These are phyloP conservation scores for Pasiphila rectangulata DNA, from an alignment of 2,888 invertebrate species.

Conservation along the genomic window DNA sequence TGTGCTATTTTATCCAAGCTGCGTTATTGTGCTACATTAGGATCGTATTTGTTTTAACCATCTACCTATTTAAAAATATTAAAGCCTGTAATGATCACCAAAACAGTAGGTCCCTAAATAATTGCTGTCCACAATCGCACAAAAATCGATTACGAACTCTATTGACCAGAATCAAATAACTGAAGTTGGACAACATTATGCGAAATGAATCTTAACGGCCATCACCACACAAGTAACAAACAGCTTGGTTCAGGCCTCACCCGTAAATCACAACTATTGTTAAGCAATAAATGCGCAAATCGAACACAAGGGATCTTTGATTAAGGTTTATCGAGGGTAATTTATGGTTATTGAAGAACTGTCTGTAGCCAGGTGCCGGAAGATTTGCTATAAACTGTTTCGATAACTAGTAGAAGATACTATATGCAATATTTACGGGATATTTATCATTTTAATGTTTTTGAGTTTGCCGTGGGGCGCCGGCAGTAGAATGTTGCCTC, in stretches of 20 bases:
- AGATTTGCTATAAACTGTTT: slow-evolving; percentile 16
- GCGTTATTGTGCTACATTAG: too few species aligned
- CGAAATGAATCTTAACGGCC: slow-evolving; percentile 40
- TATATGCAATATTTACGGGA: not conserved
- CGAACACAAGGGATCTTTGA: slow-evolving; percentile 76
- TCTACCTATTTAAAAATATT: too few species aligned
- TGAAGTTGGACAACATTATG: slow-evolving; percentile 12
- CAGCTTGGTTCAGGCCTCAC: slow-evolving; percentile 57
- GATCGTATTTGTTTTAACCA: too few species aligned
- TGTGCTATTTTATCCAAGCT: too few species aligned
- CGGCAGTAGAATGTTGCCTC: too few species aligned
- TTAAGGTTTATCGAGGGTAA: slow-evolving; percentile 76
- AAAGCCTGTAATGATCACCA: too few species aligned
- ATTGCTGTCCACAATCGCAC: not conserved
- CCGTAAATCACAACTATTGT: slow-evolving; percentile 79
- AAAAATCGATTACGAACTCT: not conserved
- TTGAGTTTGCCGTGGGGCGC: too few species aligned
- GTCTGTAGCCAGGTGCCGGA: slow-evolving; percentile 26
- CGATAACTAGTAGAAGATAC: slow-evolving; percentile 8
- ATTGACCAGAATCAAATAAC: not conserved
- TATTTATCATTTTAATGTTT: too few species aligned
- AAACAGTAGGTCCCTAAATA: too few species aligned
- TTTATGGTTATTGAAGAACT: slow-evolving; percentile 66
- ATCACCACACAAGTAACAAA: slow-evolving; percentile 60
- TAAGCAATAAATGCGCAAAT: slow-evolving; percentile 73